Evolutionary conservation across 2,113 vertebrate genomes (phyloP).

Genomic region (Anser brachyrhynchus): DNA sequence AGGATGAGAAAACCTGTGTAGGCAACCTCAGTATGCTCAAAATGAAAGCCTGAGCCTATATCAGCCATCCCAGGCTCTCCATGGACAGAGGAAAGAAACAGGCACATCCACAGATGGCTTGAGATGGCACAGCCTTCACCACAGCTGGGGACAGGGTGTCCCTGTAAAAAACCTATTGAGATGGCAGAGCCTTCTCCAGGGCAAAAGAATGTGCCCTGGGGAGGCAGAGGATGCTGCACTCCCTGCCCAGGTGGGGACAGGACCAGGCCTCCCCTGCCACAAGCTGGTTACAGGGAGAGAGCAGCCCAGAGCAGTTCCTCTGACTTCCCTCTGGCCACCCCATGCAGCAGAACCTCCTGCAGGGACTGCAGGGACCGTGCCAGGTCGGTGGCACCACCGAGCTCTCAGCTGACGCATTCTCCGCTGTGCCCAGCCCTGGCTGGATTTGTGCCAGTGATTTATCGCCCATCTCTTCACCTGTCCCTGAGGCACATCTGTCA

Average conservation of each 20-base stretch:
- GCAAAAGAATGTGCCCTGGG: background rate
- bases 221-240: background rate
- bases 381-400: background rate
- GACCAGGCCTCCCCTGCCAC: background rate
- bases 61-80: accelerated
- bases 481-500: too few relatives aligned
- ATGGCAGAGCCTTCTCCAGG: background rate
- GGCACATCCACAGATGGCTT: background rate
- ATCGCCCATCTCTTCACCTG: background rate
- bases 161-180: background rate
- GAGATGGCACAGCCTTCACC: background rate
- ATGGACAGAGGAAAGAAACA: accelerated
- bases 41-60: accelerated
- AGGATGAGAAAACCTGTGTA: background rate
- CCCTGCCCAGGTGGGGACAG: background rate
- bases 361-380: background rate
- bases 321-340: background rate
- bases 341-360: background rate
- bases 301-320: background rate
- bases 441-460: background rate
- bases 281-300: background rate
- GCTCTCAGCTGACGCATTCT: background rate
- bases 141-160: background rate
- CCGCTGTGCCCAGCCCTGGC: background rate
- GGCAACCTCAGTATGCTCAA: background rate